phyloP scores from a whole-genome alignment of 2,797 vertebrate species.

The Acanthis flammea region DNA sequence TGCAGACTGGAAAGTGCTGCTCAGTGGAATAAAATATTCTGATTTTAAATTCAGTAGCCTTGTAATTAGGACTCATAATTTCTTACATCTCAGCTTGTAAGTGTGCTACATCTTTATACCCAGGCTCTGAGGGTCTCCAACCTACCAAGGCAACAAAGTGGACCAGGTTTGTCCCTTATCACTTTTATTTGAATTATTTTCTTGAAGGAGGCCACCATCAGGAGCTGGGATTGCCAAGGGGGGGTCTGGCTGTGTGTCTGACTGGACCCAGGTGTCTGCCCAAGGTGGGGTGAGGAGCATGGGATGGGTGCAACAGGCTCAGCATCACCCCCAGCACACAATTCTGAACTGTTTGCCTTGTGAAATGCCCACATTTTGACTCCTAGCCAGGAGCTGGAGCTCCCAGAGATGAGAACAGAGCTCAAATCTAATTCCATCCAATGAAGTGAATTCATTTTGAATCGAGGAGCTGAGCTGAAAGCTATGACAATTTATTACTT shows the following conservation, averaged over 20 bases:
- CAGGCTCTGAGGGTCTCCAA: neutral
- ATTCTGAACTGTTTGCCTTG: neutral
- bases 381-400: neutral
- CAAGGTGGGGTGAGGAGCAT: neutral
- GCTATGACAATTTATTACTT: conserved; percentile 41
- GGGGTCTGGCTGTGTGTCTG: neutral
- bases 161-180: neutral
- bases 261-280: neutral
- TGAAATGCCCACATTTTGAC: neutral
- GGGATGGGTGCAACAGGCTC: neutral
- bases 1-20: neutral
- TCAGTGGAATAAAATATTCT: neutral
- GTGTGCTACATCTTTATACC: neutral
- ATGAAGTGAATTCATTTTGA: conserved; percentile 3
- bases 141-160: neutral
- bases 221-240: neutral
- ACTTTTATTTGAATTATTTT: neutral
- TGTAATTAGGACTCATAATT: neutral
- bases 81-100: neutral
- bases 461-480: neutral
- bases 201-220: neutral
- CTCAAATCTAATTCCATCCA: neutral
- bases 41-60: neutral
- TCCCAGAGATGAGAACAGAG: neutral
- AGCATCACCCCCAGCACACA: neutral